These are phyloP conservation scores for Amphiprion percula DNA, from an alignment of 2,113 vertebrate species.

Conservation along the genomic window DNA sequence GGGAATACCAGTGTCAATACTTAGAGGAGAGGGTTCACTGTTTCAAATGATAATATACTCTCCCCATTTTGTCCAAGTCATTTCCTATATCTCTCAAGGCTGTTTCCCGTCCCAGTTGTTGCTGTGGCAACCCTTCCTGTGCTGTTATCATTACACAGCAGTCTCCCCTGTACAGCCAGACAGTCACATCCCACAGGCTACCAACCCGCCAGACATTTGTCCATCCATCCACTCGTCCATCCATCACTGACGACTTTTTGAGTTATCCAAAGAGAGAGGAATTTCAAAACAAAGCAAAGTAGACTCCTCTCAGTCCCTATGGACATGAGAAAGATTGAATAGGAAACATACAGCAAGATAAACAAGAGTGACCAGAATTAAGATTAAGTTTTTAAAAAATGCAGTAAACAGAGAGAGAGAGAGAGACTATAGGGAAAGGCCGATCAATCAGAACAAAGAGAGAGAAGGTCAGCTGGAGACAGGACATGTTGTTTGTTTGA, in stretches of 20 bases:
- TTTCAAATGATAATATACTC: conserved; percentile 17
- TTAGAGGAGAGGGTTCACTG: background rate
- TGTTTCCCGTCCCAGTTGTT: conserved; percentile 56
- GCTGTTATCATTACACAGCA: conserved; percentile 51
- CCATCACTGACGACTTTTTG: conserved; percentile 10
- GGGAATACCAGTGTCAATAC: too few relatives aligned
- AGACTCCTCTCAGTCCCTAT: conserved; percentile 11
- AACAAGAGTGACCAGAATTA: conserved; percentile 56
- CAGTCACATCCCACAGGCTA: conserved; percentile 31
- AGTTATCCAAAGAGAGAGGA: conserved; percentile 8
- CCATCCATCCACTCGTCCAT: conserved; percentile 9
- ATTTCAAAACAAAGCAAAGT: conserved; percentile 18
- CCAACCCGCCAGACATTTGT: conserved; percentile 14
- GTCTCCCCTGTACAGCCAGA: conserved; percentile 28
- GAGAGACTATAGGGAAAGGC: conserved; percentile 17
- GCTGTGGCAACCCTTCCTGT: conserved; percentile 63
- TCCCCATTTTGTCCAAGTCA: conserved; percentile 13
- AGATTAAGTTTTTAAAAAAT: conserved; percentile 33
- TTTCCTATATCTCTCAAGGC: conserved; percentile 45
- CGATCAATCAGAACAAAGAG: conserved; percentile 37
- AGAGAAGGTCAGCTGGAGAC: conserved; percentile 42
- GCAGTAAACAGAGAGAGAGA: conserved; percentile 19
- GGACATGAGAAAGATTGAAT: conserved; percentile 27
- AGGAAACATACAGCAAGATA: conserved; percentile 19
- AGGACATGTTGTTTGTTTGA: conserved; percentile 48